Percentiles rank a stretch among this genome's conserved stretches.
Conservation (phyloP, 2,888 invertebrate genomes). For the Watsonalla binaria region DNA sequence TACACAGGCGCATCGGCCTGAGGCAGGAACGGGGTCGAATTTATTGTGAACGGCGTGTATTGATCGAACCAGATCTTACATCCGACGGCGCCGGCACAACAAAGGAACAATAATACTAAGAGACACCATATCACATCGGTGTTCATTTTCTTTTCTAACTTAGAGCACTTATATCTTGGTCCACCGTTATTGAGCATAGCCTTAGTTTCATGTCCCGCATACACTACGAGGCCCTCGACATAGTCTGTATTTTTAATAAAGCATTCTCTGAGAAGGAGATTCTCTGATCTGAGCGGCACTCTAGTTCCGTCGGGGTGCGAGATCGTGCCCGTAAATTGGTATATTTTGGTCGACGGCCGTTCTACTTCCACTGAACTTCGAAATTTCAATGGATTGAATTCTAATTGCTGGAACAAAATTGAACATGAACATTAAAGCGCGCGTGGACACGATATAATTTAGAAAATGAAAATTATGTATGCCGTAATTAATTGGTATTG, state of each 20-base stretch:
- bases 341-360: slow-evolving; percentile 96
- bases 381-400: slow-evolving; percentile 89
- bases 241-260: slow-evolving; percentile 97
- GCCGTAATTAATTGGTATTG: too few species aligned
- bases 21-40: slow-evolving; percentile 83
- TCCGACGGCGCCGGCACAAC: slow-evolving; percentile 93
- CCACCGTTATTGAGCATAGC: slow-evolving; percentile 98
- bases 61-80: slow-evolving; percentile 91
- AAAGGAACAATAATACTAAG: slow-evolving; percentile 91
- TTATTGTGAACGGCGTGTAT: slow-evolving; percentile 59
- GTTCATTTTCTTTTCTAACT: slow-evolving; percentile 96
- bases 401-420: slow-evolving; percentile 77
- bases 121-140: slow-evolving; percentile 98
- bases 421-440: slow-evolving; percentile 3
- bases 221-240: slow-evolving; percentile 97
- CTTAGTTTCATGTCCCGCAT: slow-evolving; percentile 98
- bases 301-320: slow-evolving; percentile 88
- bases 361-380: slow-evolving; percentile 93
- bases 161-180: slow-evolving; percentile 94
- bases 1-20: slow-evolving; percentile 79
- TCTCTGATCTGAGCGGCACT: slow-evolving; percentile 91
- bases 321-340: slow-evolving; percentile 94
- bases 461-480: too few species aligned
- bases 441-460: too few species aligned
- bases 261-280: slow-evolving; percentile 95